phyloP scores from a whole-genome alignment of 1,140 invertebrate species.

The Drosophila sulfurigaster region DNA sequence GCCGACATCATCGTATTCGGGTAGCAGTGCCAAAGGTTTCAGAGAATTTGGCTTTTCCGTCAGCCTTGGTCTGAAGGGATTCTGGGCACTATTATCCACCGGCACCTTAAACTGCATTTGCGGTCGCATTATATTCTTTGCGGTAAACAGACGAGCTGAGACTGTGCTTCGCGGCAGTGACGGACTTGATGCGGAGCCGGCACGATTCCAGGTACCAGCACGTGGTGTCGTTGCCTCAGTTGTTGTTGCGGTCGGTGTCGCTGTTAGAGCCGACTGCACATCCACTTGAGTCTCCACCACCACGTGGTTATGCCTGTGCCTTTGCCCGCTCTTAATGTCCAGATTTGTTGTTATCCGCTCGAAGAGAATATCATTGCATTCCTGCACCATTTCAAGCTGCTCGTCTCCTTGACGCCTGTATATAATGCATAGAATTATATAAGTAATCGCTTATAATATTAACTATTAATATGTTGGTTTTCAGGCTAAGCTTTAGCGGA shows the following conservation, averaged over 20 bases:
- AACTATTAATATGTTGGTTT: no score
- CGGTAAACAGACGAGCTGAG: slow-evolving; percentile 87
- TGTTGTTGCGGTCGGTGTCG: slow-evolving; percentile 2
- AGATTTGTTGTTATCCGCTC: slow-evolving; percentile 91
- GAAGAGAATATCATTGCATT: slow-evolving; percentile 92
- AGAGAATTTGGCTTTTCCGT: slow-evolving; percentile 95
- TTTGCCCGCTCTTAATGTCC: slow-evolving; percentile 89
- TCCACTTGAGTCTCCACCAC: slow-evolving; percentile 84
- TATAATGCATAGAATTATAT: neutral
- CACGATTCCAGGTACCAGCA: slow-evolving; percentile 82
- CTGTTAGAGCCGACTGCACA: slow-evolving; percentile 82
- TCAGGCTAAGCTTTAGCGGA: no score
- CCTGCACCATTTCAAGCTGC: slow-evolving; percentile 90
- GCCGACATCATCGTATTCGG: slow-evolving; percentile 88
- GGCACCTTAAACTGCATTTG: slow-evolving; percentile 94
- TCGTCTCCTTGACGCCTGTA: slow-evolving; percentile 87
- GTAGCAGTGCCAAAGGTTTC: slow-evolving; percentile 91
- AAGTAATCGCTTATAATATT: no score
- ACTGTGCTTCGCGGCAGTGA: slow-evolving; percentile 41
- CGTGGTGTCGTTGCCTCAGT: slow-evolving; percentile 38
- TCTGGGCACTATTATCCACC: slow-evolving; percentile 91
- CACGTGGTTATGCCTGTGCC: slow-evolving; percentile 86
- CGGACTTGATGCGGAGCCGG: neutral
- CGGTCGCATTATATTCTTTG: slow-evolving; percentile 92
- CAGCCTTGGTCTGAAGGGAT: slow-evolving; percentile 93